These are phyloP conservation scores for Trinorchestia longiramus DNA, from an alignment of 1,140 invertebrate genomes.

Conservation along the genomic window DNA sequence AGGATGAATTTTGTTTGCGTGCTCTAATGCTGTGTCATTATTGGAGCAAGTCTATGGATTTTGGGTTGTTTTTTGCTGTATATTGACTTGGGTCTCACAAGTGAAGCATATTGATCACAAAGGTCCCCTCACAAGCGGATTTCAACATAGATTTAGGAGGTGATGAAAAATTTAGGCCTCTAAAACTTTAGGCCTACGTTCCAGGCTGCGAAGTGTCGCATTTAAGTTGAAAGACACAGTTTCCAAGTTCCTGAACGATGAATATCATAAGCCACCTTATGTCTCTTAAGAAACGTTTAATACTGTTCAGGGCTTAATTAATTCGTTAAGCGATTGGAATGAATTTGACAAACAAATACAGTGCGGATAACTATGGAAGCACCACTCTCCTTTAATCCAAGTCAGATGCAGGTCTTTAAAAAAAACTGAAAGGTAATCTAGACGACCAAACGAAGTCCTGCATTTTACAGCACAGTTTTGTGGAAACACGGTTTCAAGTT, in stretches of 20 bases:
- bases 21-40: not conserved
- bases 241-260: not conserved
- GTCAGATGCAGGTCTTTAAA: conserved; percentile 31
- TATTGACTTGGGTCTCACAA: not conserved
- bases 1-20: not conserved
- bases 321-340: not conserved
- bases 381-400: conserved; percentile 42
- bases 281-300: not conserved
- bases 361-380: not conserved
- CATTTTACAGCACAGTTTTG: not conserved
- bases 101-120: not conserved
- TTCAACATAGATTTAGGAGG: not conserved
- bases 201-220: not conserved
- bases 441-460: not conserved
- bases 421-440: not conserved
- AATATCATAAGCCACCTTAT: not conserved
- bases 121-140: not conserved
- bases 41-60: not conserved
- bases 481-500: not conserved
- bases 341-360: not conserved
- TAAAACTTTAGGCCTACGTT: not conserved
- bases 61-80: not conserved
- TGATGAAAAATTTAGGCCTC: not conserved
- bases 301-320: not conserved
- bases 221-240: not conserved